These are phyloP conservation scores for Darevskia mixta DNA, from an alignment of 2,797 vertebrate species.

Conservation along the genomic window DNA sequence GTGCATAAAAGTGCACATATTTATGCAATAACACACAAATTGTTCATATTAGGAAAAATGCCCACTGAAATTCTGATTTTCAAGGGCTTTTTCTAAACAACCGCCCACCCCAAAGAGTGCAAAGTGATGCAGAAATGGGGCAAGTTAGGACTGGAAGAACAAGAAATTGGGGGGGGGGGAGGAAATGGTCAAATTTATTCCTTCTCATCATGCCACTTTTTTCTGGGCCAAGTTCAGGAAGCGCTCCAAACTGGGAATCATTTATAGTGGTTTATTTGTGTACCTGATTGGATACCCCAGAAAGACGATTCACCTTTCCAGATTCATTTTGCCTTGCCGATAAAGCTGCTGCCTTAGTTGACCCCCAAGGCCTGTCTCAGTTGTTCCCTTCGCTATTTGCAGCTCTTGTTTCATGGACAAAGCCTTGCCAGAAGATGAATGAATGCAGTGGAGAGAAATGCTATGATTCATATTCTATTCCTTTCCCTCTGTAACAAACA, in stretches of 20 bases:
- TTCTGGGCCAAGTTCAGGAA: neutral
- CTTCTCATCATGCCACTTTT: neutral
- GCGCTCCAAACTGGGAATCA: neutral
- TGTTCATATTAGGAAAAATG: too few species aligned
- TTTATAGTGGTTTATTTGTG: neutral
- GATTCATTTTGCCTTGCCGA: constrained; percentile 11
- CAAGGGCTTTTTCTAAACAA: too few species aligned
- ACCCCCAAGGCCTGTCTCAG: neutral
- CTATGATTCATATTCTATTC: neutral
- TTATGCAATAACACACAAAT: too few species aligned
- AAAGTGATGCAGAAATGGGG: too few species aligned
- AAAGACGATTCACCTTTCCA: neutral
- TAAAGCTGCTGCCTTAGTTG: constrained; percentile 2
- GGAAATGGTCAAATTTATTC: too few species aligned
- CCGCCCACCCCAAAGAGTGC: too few species aligned
- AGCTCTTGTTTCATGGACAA: neutral
- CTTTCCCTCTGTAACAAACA: constrained; percentile 18
- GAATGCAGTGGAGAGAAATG: constrained; percentile 9
- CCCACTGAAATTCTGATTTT: too few species aligned
- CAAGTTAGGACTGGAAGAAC: too few species aligned
- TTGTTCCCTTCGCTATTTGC: neutral
- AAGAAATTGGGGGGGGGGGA: too few species aligned
- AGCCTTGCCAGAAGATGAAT: constrained; percentile 39
- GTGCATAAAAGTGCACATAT: too few species aligned
- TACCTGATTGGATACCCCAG: neutral